A percentile compares a stretch with the other conserved stretches of the same genome.
phyloP scores from a whole-genome alignment of 2,113 vertebrate species.

The Myocastor coypus region DNA sequence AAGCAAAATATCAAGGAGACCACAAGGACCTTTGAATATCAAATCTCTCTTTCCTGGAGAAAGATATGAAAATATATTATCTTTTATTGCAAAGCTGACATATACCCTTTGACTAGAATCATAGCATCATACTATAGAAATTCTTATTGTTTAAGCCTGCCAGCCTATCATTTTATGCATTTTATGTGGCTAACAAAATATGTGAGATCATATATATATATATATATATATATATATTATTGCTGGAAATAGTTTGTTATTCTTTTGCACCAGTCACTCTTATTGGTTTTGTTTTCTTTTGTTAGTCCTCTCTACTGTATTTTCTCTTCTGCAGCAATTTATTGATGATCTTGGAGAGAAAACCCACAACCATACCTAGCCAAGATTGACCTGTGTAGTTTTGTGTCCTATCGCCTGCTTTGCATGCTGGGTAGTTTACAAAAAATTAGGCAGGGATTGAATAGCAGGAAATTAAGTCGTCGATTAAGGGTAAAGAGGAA shows the following conservation, averaged over 20 bases:
- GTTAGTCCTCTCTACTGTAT: neutral
- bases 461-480: conserved; percentile 18
- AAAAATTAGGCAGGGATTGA: neutral
- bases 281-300: too few relatives aligned
- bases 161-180: neutral
- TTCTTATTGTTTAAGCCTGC: neutral
- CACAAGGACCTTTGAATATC: neutral
- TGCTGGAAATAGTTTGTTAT: neutral
- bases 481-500: conserved; percentile 8
- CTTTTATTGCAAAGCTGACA: neutral
- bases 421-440: neutral
- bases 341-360: neutral
- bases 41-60: neutral
- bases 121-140: neutral
- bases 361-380: neutral
- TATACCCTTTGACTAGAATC: neutral
- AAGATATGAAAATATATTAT: neutral
- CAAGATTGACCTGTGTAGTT: neutral
- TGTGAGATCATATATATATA: neutral
- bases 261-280: conserved; percentile 8
- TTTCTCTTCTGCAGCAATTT: conserved; percentile 17
- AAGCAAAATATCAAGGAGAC: conserved; percentile 10
- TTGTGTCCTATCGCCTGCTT: neutral
- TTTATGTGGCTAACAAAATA: neutral
- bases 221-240: neutral